Evolutionary conservation across 2,797 vertebrate genomes (phyloP).

Genomic region (Anguilla anguilla): DNA sequence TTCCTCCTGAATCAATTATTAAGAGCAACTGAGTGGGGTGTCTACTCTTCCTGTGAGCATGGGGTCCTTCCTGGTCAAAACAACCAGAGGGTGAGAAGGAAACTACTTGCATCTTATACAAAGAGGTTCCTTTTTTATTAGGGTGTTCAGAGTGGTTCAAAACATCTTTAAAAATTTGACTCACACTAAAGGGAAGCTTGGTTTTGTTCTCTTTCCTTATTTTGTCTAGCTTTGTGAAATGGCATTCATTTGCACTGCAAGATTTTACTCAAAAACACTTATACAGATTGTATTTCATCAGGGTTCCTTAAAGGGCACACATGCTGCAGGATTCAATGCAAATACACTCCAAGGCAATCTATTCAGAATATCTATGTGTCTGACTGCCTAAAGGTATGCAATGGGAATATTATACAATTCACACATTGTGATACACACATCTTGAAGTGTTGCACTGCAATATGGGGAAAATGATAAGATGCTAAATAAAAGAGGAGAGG

Average conservation of each 20-base stretch:
- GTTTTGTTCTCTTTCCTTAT: neutral
- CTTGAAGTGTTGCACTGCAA: neutral
- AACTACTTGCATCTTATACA: neutral
- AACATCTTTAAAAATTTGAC: neutral
- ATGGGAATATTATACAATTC: neutral
- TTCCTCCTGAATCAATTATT: constrained; percentile 21
- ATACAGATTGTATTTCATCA: neutral
- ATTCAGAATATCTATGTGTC: neutral
- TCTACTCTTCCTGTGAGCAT: neutral
- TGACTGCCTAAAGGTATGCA: neutral
- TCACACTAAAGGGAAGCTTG: neutral
- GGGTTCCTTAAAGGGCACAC: neutral
- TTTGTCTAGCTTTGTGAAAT: neutral
- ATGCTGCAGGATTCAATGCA: neutral
- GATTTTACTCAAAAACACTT: neutral
- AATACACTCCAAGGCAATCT: neutral
- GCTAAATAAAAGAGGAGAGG: neutral
- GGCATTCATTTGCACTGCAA: neutral
- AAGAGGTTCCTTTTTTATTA: neutral
- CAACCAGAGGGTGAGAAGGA: neutral
- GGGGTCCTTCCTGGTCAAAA: neutral
- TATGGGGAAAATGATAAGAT: neutral
- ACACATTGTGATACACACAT: neutral
- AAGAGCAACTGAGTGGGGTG: constrained; percentile 11
- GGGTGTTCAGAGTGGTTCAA: neutral